These are phyloP conservation scores for Hiodon tergisus DNA, from an alignment of 2,113 vertebrate genomes.

Conservation along the genomic window DNA sequence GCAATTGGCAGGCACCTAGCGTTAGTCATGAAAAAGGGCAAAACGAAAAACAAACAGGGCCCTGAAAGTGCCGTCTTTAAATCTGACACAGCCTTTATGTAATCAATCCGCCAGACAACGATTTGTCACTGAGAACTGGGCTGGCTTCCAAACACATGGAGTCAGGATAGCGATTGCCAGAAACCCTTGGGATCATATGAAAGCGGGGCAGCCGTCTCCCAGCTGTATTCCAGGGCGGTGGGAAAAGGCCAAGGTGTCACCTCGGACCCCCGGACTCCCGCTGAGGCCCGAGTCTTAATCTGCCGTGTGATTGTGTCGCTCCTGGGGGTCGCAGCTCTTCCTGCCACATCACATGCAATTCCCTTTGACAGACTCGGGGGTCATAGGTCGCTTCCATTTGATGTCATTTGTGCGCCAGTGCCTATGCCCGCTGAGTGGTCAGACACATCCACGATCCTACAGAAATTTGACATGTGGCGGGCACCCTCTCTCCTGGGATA, in stretches of 20 bases:
- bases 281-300: background rate
- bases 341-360: background rate
- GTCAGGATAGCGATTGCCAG: background rate
- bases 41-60: too few relatives aligned
- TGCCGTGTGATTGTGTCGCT: background rate
- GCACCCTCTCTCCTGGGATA: background rate
- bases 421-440: background rate
- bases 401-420: conserved; percentile 6
- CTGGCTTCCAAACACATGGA: background rate
- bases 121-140: background rate
- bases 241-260: background rate
- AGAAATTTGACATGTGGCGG: background rate
- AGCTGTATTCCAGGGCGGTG: background rate
- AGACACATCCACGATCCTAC: background rate
- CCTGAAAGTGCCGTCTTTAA: too few relatives aligned
- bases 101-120: background rate
- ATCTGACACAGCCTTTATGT: too few relatives aligned
- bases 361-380: conserved; percentile 10
- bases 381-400: conserved; percentile 4
- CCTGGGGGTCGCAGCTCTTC: background rate
- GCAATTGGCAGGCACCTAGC: too few relatives aligned
- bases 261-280: background rate
- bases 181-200: background rate
- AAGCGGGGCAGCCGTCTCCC: background rate
- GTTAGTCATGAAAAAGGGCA: too few relatives aligned